Conservation (phyloP, 2,113 vertebrate species). For the Mellivora capensis region DNA sequence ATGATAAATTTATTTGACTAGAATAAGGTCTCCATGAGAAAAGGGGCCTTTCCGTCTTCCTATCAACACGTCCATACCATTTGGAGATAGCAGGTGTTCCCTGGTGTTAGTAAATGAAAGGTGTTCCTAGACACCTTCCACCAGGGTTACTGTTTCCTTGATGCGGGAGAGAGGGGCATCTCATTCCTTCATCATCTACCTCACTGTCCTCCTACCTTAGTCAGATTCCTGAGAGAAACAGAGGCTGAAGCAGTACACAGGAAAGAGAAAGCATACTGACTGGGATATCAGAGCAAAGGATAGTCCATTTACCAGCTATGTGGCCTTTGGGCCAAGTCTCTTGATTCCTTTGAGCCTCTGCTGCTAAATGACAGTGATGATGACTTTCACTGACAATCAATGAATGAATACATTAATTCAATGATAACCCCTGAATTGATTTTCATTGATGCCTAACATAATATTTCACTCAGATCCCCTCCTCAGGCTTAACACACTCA, state of each 20-base stretch:
- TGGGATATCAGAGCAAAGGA: not conserved
- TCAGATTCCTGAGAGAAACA: not conserved
- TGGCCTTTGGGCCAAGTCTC: not conserved
- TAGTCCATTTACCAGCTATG: not conserved
- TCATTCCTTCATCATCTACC: not conserved
- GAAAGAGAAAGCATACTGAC: not conserved
- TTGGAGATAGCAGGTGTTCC: no score
- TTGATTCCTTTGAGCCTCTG: not conserved
- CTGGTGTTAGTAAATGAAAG: not conserved
- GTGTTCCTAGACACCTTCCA: not conserved
- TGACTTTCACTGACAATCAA: not conserved
- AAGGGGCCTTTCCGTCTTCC: not conserved
- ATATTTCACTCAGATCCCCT: not conserved
- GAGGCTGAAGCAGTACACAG: not conserved
- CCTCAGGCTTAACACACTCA: not conserved
- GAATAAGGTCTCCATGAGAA: no score
- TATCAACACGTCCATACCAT: rapidly evolving
- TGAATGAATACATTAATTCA: not conserved
- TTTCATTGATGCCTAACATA: not conserved
- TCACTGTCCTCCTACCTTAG: not conserved
- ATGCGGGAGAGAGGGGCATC: rapidly evolving
- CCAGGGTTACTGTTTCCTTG: not conserved
- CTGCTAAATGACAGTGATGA: not conserved
- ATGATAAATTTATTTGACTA: not conserved
- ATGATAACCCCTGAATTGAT: not conserved